Evolutionary conservation across 2,797 vertebrate species (phyloP).

Genomic region (Pangasius krempfi): DNA sequence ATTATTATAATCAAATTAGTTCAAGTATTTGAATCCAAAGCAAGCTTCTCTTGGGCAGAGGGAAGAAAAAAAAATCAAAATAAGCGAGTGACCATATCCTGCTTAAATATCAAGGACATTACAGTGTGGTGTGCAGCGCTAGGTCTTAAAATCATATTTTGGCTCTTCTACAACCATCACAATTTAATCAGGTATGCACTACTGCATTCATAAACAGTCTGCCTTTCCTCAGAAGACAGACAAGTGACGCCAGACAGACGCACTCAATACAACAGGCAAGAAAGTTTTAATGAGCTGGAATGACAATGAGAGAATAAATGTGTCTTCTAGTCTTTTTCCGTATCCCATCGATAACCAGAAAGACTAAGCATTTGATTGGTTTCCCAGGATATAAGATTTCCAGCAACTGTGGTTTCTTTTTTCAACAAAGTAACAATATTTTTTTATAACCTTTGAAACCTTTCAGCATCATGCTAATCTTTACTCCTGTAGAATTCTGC

Average conservation of each 20-base stretch:
- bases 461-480: slow-evolving; percentile 71
- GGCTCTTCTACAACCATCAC: slow-evolving; percentile 64
- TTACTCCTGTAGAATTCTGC: slow-evolving; percentile 65
- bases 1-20: slow-evolving; percentile 43
- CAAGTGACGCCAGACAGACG: slow-evolving; percentile 69
- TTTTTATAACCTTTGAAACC: slow-evolving; percentile 73
- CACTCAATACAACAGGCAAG: slow-evolving; percentile 66
- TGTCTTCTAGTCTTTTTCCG: slow-evolving; percentile 54
- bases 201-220: slow-evolving; percentile 70
- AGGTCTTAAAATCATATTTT: slow-evolving; percentile 64
- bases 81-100: slow-evolving; percentile 64
- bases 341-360: slow-evolving; percentile 47
- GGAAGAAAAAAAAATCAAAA: slow-evolving; percentile 60
- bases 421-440: slow-evolving; percentile 81
- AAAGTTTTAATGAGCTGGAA: slow-evolving; percentile 68
- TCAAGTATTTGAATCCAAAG: slow-evolving; percentile 28
- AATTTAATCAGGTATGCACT: slow-evolving; percentile 65
- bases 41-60: slow-evolving; percentile 6
- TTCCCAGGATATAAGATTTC: slow-evolving; percentile 75
- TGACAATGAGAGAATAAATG: slow-evolving; percentile 53
- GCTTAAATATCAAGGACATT: slow-evolving; percentile 55
- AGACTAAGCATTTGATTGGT: slow-evolving; percentile 63
- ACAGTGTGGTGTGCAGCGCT: slow-evolving; percentile 47
- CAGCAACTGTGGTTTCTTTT: slow-evolving; percentile 69
- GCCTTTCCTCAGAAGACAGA: slow-evolving; percentile 70